Evolutionary conservation across 2,888 invertebrate genomes (phyloP), one percentile per base, ranked within the genome.

Genomic region (Brenthis daphne): DNA sequence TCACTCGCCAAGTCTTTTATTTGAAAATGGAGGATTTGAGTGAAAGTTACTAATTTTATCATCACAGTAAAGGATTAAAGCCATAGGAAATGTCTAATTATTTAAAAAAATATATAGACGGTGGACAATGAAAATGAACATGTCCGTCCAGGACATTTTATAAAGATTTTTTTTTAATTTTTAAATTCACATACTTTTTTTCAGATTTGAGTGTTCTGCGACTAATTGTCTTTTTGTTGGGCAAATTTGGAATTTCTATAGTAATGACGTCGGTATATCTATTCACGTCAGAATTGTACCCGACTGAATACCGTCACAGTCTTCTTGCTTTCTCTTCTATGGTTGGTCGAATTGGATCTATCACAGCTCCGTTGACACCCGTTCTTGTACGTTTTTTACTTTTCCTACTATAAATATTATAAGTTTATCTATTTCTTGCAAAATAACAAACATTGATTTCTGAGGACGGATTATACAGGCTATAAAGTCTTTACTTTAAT

Each of bases 241-340:
- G 75, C 16, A 95, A 95, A 79, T 87, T 94, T 74, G 88, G 93
- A 50, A 94, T 94, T 33, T 93, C 94, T 0, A 86, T 93, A 68
- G 92, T 94, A 20, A 94, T 94, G 76, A 90, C 93, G 57, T 90
- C 93, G 8, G 77, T 94, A 65, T 95, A 94, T 78, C 87, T 94
- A 72, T 94, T 93, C 77, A 94, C 95, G 1, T 91, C 94, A 6
- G 95, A 95, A 82, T 86, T 95, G 77, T 95, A 94, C 77, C 95
- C 95, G 1, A 95, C 95, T 29, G 92, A 92, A 74, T 85, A 94
- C 20, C 89, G 95, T 1, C 94, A 95, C 77, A 94, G 94, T 55
- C 81, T 94, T 64, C 87, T 95, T 43, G 94, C 94, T 0, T 86
- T 94, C 63, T 95, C 95, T 76, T 94, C 94, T 13, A 94, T 94